A percentile compares a stretch with the other conserved stretches of the same genome.
These are phyloP conservation scores for Salarias fasciatus DNA, from an alignment of 2,797 vertebrate genomes.

Conservation along the genomic window DNA sequence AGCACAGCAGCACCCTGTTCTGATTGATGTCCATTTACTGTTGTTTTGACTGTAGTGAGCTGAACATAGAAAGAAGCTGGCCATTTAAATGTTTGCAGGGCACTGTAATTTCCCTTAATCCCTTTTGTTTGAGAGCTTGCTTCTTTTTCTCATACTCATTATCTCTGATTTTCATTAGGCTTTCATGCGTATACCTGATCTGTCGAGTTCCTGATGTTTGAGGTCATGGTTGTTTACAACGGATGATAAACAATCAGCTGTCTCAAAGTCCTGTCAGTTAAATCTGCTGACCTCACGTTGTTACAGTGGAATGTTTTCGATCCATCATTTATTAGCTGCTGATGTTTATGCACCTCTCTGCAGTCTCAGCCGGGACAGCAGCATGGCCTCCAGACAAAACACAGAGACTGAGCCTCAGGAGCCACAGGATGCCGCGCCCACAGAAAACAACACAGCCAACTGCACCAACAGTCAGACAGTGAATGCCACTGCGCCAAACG, in stretches of 20 bases:
- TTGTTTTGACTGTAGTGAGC: conserved; percentile 48
- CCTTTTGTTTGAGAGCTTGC: conserved; percentile 49
- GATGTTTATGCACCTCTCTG: conserved; percentile 55
- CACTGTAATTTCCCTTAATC: conserved; percentile 53
- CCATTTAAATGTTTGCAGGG: conserved; percentile 41
- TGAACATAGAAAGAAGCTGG: conserved; percentile 33
- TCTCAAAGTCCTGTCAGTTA: conserved; percentile 6
- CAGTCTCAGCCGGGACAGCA: conserved; percentile 92
- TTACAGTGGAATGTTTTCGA: neutral
- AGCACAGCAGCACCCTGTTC: conserved; percentile 25
- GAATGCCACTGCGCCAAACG: conserved; percentile 71
- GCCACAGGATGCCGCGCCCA: conserved; percentile 83
- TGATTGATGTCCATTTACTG: conserved; percentile 56
- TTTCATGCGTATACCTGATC: conserved; percentile 30
- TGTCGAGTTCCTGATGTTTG: neutral
- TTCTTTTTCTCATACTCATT: conserved; percentile 45
- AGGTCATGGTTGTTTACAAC: neutral
- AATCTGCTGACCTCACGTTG: conserved; percentile 19
- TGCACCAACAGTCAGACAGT: conserved; percentile 79
- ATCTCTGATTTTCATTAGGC: conserved; percentile 32
- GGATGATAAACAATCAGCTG: conserved; percentile 15
- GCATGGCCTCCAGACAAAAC: conserved; percentile 96
- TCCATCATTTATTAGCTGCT: conserved; percentile 4
- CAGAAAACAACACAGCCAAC: conserved; percentile 79
- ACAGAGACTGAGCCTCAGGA: conserved; percentile 92